These are phyloP conservation scores for Notiomystis cincta DNA, from an alignment of 2,113 vertebrate genomes.

Conservation along the genomic window DNA sequence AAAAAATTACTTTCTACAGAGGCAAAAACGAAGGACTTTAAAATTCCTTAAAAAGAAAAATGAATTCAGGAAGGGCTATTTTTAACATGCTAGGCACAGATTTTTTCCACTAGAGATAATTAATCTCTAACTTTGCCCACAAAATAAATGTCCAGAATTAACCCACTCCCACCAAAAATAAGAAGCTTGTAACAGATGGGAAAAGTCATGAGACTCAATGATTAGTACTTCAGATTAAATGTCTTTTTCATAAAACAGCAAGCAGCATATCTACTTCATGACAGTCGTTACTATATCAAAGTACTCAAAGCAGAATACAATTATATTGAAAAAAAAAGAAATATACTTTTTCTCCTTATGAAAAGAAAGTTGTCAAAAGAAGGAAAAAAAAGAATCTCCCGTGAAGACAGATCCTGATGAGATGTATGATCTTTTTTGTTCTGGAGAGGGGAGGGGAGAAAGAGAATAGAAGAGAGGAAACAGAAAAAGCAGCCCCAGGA, in stretches of 20 bases:
- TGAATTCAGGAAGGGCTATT: constrained; percentile 28
- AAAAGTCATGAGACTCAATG: constrained; percentile 29
- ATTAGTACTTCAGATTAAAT: constrained; percentile 22
- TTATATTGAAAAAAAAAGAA: constrained; percentile 18
- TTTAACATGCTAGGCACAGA: not conserved
- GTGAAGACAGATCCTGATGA: constrained; percentile 25
- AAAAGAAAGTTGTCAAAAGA: constrained; percentile 51
- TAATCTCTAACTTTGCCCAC: constrained; percentile 2
- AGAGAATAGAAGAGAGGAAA: constrained; percentile 8
- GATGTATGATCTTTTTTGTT: constrained; percentile 27
- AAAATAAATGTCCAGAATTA: constrained; percentile 23
- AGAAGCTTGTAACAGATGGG: not conserved
- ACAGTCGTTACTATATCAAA: constrained; percentile 33
- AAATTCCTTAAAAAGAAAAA: constrained; percentile 36
- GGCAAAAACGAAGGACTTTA: not conserved
- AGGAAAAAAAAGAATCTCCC: not conserved
- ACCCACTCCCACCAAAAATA: not conserved
- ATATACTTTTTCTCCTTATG: constrained; percentile 4
- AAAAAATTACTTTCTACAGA: constrained; percentile 24
- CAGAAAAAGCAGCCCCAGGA: constrained; percentile 36
- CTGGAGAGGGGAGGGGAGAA: not conserved
- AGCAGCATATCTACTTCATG: constrained; percentile 15
- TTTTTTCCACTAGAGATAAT: constrained; percentile 26
- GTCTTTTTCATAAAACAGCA: constrained; percentile 5
- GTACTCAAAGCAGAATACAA: constrained; percentile 38